Evolutionary conservation across 2,113 vertebrate species (phyloP).

Genomic region (Artemisiospiza belli): DNA sequence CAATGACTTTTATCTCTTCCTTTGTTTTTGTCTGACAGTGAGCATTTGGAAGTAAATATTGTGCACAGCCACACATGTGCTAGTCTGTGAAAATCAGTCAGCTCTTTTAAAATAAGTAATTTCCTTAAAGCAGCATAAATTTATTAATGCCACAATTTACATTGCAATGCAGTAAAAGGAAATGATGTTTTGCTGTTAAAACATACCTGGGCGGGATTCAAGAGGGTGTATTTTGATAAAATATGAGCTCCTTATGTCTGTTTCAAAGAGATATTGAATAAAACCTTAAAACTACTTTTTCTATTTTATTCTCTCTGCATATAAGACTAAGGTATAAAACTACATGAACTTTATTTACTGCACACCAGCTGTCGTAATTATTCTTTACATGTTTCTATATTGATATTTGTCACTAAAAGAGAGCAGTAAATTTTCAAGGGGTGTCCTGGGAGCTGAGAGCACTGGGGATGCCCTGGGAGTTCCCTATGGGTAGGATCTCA

Average conservation of each 20-base stretch:
- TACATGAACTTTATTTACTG: not conserved
- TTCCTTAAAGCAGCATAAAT: not conserved
- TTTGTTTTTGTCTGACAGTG: not conserved
- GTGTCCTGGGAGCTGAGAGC: not conserved
- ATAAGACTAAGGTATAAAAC: not conserved
- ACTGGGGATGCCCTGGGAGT: fast-evolving
- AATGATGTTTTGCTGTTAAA: not conserved
- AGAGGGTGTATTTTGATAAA: not conserved
- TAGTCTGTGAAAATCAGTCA: not conserved
- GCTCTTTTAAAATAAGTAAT: not conserved
- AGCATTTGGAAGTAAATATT: not conserved
- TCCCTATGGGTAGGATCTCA: too few relatives aligned
- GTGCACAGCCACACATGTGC: not conserved
- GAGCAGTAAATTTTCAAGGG: not conserved
- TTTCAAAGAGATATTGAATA: not conserved
- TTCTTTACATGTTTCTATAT: not conserved
- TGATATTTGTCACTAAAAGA: not conserved
- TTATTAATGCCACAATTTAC: not conserved
- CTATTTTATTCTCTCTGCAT: not conserved
- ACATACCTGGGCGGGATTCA: not conserved
- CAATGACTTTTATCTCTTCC: not conserved
- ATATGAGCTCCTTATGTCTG: not conserved
- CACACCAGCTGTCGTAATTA: not conserved
- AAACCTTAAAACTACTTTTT: not conserved
- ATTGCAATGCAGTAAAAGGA: not conserved